Evolutionary conservation across 92 coral and sea anemone species (phyloP), one percentile per base, ranked within the genome.

Genomic region (Montipora capitata): DNA sequence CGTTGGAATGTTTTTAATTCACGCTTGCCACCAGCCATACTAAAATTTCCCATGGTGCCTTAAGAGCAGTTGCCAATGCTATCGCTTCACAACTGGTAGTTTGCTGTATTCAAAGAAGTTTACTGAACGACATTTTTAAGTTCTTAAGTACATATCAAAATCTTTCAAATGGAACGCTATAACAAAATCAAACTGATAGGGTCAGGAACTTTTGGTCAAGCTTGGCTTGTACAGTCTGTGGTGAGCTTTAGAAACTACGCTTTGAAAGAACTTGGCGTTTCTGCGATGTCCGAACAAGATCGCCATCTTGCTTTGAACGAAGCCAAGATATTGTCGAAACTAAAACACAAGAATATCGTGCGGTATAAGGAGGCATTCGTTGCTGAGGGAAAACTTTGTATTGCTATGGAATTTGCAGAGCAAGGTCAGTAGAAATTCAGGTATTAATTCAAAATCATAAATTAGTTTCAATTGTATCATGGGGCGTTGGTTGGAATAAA

Each of bases 331-430:
- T 83, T 97, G 44, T 96, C 98, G 64, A 89, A 90, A 76, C 91
- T 97, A 16, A 95, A 94, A 75, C 98, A 97, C 77, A 97, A 92
- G 90, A 97, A 96, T 64, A 94, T 97, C 27, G 92, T 97, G 66
- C 90, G 98, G 5, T 97, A 97, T 75, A 97, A 94, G 62, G 98
- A 97, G 77, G 99, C 98, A 41, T 94, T 97, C 52, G 91, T 94
- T 59, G 91, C 79, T 41, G 57, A 72, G n/a, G 92, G 97, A 15
- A 92, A 86, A 69, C 82, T 97, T 64, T 94, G 91, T 69, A 97
- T 97, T 56, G 95, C 92, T 4, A 97, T 97, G 99, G 99, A 97
- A 82, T 97, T 90, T 87, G 99, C 99, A 0, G 92, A 95, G 41
- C 91, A 95, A 86, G 99, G 99, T 97, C 61, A 59, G 86, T 7